phyloP scores from a whole-genome alignment of 2,888 invertebrate species.

The Megalurothrips usitatus region DNA sequence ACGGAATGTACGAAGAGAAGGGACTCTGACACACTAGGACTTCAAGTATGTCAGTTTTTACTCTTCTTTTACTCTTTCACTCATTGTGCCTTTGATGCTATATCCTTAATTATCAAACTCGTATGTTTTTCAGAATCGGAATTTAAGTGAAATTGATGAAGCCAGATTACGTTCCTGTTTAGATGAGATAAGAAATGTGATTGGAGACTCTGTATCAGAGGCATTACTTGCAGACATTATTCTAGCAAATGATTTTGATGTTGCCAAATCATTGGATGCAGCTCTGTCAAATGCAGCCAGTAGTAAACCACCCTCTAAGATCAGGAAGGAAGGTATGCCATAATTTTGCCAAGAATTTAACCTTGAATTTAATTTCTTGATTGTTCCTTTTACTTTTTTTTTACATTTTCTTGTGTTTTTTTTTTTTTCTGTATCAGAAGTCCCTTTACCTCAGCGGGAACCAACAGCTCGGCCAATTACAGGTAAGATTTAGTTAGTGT shows the following conservation, averaged over 20 bases:
- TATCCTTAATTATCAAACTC: not conserved
- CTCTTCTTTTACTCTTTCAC: not conserved
- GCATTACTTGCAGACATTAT: slow-evolving; percentile 67
- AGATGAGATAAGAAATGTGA: slow-evolving; percentile 72
- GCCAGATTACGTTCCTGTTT: slow-evolving; percentile 76
- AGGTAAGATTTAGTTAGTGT: not conserved
- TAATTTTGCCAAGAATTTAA: too few relatives aligned
- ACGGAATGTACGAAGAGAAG: slow-evolving; percentile 42
- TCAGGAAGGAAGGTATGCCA: slow-evolving; percentile 16
- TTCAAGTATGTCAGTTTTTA: not conserved
- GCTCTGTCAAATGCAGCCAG: slow-evolving; percentile 51
- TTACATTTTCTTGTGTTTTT: slow-evolving; percentile 35
- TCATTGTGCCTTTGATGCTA: not conserved
- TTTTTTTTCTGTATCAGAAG: not conserved
- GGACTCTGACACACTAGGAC: slow-evolving; percentile 48
- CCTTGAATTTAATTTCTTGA: slow-evolving; percentile 29
- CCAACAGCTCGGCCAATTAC: not conserved
- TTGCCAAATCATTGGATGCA: slow-evolving; percentile 66
- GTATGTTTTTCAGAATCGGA: slow-evolving; percentile 41
- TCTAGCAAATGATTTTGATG: slow-evolving; percentile 66
- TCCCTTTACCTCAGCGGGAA: not conserved
- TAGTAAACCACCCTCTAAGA: slow-evolving; percentile 17
- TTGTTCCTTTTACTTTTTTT: slow-evolving; percentile 32
- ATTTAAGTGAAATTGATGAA: slow-evolving; percentile 62
- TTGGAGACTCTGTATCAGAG: slow-evolving; percentile 73